Percentiles rank a stretch among this genome's conserved stretches.
These are phyloP conservation scores for Anarhynchus alexandrinus DNA, from an alignment of 2,113 vertebrate genomes.

Conservation along the genomic window DNA sequence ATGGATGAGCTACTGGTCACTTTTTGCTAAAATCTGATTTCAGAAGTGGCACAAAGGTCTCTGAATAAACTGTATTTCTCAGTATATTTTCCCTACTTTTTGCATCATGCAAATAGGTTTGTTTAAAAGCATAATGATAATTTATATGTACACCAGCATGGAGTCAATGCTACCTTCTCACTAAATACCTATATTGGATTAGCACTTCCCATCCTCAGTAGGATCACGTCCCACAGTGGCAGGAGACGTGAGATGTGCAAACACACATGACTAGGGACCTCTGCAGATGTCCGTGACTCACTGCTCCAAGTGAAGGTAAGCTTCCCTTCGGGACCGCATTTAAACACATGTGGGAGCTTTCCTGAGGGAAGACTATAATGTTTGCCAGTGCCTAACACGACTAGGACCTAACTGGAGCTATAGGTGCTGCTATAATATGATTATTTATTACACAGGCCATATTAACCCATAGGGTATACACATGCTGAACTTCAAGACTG, in stretches of 20 bases:
- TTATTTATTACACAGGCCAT: background rate
- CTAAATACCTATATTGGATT: background rate
- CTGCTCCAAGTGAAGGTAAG: background rate
- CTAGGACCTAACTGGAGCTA: background rate
- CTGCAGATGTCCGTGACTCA: background rate
- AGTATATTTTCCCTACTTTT: background rate
- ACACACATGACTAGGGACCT: fast-evolving
- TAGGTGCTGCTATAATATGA: background rate
- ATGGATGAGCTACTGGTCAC: background rate
- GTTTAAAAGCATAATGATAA: background rate
- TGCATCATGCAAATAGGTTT: background rate
- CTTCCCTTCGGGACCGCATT: background rate
- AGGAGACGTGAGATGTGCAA: background rate
- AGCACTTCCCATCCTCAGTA: background rate
- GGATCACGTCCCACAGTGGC: background rate
- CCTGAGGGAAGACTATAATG: background rate
- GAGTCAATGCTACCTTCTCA: background rate
- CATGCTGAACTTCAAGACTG: background rate
- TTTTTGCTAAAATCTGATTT: background rate
- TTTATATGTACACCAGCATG: background rate
- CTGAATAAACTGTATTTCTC: background rate
- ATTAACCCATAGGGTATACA: background rate
- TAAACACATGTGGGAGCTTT: background rate
- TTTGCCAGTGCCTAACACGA: background rate
- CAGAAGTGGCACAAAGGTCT: background rate